phyloP scores from a whole-genome alignment of 53 echinoderm and acorn worm genomes.

The Echinometra lucunter region DNA sequence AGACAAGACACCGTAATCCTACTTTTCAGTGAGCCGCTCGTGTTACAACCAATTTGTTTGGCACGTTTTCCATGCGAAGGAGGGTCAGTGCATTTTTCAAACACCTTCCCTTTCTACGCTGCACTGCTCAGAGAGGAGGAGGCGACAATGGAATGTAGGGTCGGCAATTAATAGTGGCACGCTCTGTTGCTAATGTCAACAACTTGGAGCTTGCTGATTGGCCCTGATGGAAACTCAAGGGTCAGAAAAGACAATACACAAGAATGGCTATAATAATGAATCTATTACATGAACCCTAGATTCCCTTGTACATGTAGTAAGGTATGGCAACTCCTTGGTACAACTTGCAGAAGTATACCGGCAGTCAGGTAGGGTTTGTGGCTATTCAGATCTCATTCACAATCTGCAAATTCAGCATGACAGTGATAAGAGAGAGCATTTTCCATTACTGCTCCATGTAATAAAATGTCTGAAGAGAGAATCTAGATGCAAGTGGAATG shows the following conservation, averaged over 20 bases:
- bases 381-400: not conserved
- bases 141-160: constrained; percentile 56
- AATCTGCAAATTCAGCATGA: not conserved
- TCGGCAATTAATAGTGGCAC: constrained; percentile 32
- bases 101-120: constrained; percentile 40
- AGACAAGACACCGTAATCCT: constrained; percentile 14
- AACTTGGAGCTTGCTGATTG: constrained; percentile 45
- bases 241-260: not conserved
- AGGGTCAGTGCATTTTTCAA: constrained; percentile 64
- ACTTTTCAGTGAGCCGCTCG: constrained; percentile 47
- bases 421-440: constrained; percentile 34
- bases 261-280: not conserved
- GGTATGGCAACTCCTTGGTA: too few species aligned
- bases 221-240: not conserved
- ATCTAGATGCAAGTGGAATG: not conserved
- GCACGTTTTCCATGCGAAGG: not conserved
- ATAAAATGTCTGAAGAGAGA: not conserved
- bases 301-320: too few species aligned
- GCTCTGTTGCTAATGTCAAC: constrained; percentile 63
- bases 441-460: not conserved
- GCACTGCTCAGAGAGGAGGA: not conserved
- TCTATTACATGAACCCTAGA: not conserved
- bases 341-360: not conserved
- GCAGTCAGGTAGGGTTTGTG: not conserved
- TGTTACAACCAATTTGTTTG: constrained; percentile 62